Evolutionary conservation across 2,113 vertebrate species (phyloP).

Genomic region (Megaceryle torquata): DNA sequence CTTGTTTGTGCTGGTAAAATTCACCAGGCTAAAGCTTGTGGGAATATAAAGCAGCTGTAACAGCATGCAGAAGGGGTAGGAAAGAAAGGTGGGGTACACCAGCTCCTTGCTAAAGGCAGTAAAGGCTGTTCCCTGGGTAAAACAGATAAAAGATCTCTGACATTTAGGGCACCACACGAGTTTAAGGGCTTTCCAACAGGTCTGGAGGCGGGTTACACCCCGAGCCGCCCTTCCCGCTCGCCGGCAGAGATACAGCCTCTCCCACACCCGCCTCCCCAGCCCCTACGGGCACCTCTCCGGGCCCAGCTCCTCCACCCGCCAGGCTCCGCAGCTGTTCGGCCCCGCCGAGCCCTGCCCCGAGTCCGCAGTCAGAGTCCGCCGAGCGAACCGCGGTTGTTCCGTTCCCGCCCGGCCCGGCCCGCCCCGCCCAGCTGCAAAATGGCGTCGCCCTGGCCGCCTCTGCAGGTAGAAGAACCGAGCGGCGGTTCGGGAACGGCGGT

Average conservation of each 20-base stretch:
- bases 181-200: background rate
- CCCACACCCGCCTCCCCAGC: accelerated
- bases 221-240: no score
- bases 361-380: background rate
- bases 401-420: background rate
- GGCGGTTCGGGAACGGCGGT: background rate
- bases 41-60: background rate
- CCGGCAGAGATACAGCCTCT: background rate
- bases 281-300: background rate
- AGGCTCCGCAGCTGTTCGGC: no score
- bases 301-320: background rate
- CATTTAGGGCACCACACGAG: background rate
- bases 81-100: background rate
- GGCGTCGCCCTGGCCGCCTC: background rate
- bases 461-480: background rate
- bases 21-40: background rate
- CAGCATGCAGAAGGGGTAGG: background rate
- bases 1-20: background rate
- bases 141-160: background rate
- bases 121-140: background rate
- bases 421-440: background rate
- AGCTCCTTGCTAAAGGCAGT: background rate
- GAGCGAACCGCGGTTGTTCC: background rate
- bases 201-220: no score
- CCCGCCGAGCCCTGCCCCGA: background rate